These are phyloP conservation scores for Cichladusa arquata DNA, from an alignment of 2,113 vertebrate genomes.

Conservation along the genomic window DNA sequence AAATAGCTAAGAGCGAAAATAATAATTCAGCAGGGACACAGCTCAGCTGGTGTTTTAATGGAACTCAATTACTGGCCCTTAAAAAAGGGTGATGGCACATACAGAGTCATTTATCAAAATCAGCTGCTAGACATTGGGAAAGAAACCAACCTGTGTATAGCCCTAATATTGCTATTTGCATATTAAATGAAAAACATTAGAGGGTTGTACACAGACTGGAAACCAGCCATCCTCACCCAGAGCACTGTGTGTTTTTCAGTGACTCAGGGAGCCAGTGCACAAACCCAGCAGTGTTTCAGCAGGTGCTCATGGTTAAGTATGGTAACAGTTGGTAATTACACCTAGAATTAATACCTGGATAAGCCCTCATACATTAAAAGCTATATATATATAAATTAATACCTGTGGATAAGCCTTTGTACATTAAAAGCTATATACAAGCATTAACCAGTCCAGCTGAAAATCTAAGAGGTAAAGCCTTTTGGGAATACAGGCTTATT, in stretches of 20 bases:
- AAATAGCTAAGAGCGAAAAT: background rate
- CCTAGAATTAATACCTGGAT: background rate
- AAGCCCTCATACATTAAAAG: background rate
- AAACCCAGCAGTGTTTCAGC: background rate
- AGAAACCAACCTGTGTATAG: background rate
- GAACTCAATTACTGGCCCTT: background rate
- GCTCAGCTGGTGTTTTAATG: background rate
- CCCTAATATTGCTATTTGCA: background rate
- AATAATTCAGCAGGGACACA: background rate
- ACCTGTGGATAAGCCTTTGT: background rate
- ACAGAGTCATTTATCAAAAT: background rate
- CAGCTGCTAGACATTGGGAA: background rate
- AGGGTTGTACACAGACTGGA: background rate
- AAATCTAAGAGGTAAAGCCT: background rate
- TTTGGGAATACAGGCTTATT: background rate
- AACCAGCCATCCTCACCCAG: background rate
- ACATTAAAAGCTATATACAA: background rate
- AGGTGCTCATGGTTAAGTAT: background rate
- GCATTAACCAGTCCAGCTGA: background rate
- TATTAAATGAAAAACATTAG: background rate
- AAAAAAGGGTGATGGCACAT: background rate
- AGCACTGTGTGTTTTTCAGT: background rate
- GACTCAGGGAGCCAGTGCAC: background rate
- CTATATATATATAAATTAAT: background rate
- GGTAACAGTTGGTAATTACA: background rate